Percentiles rank a stretch among this genome's conserved stretches.
Conservation (phyloP, 2,113 vertebrate species). For the Poeciliopsis retropinna region DNA sequence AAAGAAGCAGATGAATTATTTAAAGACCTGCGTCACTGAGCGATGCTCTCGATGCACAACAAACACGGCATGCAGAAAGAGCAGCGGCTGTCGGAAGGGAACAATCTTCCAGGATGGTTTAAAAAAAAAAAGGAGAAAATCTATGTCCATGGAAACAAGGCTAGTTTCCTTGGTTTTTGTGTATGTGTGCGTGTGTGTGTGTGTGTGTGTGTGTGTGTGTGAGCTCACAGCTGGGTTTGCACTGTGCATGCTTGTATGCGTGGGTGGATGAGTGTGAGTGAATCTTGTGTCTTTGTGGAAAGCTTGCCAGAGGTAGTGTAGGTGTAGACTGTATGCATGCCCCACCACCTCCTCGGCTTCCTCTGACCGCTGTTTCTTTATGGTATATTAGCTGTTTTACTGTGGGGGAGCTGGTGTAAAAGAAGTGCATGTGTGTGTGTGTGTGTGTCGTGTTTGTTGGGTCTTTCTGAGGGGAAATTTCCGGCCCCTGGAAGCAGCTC, state of each 20-base stretch:
- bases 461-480: constrained; percentile 95
- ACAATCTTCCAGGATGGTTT: constrained; percentile 35
- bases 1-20: too few relatives aligned
- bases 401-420: constrained; percentile 28
- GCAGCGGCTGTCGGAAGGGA: constrained; percentile 16
- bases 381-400: constrained; percentile 26
- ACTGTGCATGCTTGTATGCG: constrained; percentile 55
- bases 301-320: constrained; percentile 60
- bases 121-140: constrained; percentile 33
- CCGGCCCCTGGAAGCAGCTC: constrained; percentile 96
- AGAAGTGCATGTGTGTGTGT: constrained; percentile 9
- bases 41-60: neutral
- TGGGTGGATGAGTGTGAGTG: constrained; percentile 66
- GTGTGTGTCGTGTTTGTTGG: constrained; percentile 29
- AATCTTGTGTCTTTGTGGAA: constrained; percentile 64
- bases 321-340: constrained; percentile 46
- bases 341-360: constrained; percentile 24
- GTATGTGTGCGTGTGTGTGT: neutral
- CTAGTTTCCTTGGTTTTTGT: constrained; percentile 35
- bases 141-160: constrained; percentile 71
- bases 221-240: constrained; percentile 61
- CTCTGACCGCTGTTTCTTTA: constrained; percentile 36
- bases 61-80: constrained; percentile 20
- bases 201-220: neutral
- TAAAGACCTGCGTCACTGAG: neutral